A percentile compares a stretch with the other conserved stretches of the same genome.
These are phyloP conservation scores for Semaprochilodus insignis DNA, from an alignment of 2,797 vertebrate species.

Conservation along the genomic window DNA sequence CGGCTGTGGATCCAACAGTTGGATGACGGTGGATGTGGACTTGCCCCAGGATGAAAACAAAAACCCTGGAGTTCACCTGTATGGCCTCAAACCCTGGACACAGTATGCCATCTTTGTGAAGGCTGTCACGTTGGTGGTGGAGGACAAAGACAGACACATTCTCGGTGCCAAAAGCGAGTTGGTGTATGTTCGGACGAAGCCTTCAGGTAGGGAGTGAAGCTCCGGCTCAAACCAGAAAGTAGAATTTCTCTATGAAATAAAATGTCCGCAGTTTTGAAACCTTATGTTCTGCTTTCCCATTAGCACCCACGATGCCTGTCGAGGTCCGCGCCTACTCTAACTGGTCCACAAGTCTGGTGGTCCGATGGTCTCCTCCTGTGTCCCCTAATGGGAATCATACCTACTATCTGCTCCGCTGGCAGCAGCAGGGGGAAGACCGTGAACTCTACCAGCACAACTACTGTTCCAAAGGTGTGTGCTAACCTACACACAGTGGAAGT, in stretches of 20 bases:
- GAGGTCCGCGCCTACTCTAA: slow-evolving; percentile 94
- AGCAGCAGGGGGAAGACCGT: slow-evolving; percentile 91
- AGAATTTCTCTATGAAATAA: slow-evolving; percentile 12
- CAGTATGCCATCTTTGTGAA: slow-evolving; percentile 96
- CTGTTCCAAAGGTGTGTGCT: slow-evolving; percentile 91
- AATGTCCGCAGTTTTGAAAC: not conserved
- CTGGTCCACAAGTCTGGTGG: slow-evolving; percentile 91
- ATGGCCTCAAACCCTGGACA: slow-evolving; percentile 92
- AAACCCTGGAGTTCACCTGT: slow-evolving; percentile 89
- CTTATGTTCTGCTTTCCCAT: not conserved
- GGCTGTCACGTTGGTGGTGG: slow-evolving; percentile 92
- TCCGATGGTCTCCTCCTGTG: slow-evolving; percentile 93
- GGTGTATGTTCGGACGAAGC: slow-evolving; percentile 85
- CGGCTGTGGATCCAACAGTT: slow-evolving; percentile 97
- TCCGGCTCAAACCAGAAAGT: not conserved
- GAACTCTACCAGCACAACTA: slow-evolving; percentile 96
- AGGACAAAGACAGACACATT: slow-evolving; percentile 83
- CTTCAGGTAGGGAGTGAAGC: slow-evolving; percentile 46
- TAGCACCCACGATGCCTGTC: slow-evolving; percentile 93
- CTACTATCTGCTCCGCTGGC: slow-evolving; percentile 95
- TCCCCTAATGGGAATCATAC: slow-evolving; percentile 94
- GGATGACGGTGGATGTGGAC: slow-evolving; percentile 98
- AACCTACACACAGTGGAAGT: not conserved
- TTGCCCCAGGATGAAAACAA: slow-evolving; percentile 85
- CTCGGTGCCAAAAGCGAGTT: slow-evolving; percentile 95